Conservation (phyloP, 2,113 vertebrate genomes). For the Calidris pugnax region DNA sequence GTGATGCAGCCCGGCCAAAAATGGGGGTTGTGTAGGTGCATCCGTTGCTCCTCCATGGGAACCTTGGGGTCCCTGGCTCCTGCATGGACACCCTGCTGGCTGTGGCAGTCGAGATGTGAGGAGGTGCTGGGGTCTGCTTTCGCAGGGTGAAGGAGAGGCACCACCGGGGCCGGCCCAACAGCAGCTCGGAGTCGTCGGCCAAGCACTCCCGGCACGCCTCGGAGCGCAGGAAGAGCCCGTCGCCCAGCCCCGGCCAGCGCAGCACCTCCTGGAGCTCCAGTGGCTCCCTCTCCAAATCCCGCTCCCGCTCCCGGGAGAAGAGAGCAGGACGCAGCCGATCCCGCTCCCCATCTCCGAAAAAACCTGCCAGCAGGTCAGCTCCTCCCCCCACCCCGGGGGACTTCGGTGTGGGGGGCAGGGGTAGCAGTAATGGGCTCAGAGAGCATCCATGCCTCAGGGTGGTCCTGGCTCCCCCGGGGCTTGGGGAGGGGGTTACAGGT, state of each 20-base stretch:
- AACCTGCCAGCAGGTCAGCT: slow-evolving; percentile 76
- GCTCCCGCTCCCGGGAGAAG: slow-evolving; percentile 81
- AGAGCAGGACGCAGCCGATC: slow-evolving; percentile 70
- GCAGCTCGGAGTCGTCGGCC: slow-evolving; percentile 80
- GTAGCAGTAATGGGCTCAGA: neutral
- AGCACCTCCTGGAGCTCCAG: slow-evolving; percentile 92
- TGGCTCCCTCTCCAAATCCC: slow-evolving; percentile 84
- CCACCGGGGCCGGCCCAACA: slow-evolving; percentile 78
- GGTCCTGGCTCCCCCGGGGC: neutral
- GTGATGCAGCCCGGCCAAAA: neutral
- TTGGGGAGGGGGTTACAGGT: neutral
- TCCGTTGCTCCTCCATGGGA: neutral
- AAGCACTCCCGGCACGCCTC: slow-evolving; percentile 79
- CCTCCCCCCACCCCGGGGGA: neutral
- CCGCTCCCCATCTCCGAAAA: slow-evolving; percentile 74
- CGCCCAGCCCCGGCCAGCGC: slow-evolving; percentile 79
- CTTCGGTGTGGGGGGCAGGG: fast-evolving
- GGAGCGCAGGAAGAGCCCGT: slow-evolving; percentile 83
- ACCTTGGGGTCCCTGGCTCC: neutral
- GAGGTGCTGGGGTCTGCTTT: neutral
- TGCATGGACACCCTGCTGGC: neutral
- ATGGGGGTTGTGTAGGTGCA: fast-evolving
- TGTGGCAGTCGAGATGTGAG: fast-evolving
- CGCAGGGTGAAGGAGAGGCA: slow-evolving; percentile 78
- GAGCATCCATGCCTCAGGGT: fast-evolving